Evolutionary conservation across 2,113 vertebrate species (phyloP).

Genomic region (Ciconia boyciana): DNA sequence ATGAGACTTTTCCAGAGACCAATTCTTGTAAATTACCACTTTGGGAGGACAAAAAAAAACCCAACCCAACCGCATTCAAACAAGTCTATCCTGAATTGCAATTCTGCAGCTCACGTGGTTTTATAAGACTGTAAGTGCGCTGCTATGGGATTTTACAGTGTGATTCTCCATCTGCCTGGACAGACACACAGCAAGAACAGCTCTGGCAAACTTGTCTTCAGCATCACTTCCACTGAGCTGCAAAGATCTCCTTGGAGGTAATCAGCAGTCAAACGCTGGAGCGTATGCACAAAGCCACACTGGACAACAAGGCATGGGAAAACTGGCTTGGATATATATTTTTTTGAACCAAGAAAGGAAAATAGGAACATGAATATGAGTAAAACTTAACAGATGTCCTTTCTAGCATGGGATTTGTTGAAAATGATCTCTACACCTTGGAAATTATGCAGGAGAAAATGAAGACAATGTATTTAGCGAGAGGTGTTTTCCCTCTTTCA

Average conservation of each 20-base stretch:
- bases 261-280: background rate
- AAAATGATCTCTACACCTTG: background rate
- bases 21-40: background rate
- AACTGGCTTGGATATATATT: background rate
- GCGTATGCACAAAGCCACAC: background rate
- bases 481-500: conserved; percentile 5
- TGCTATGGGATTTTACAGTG: background rate
- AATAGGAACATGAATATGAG: background rate
- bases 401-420: background rate
- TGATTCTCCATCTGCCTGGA: background rate
- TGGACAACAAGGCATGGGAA: background rate
- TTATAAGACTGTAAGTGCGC: background rate
- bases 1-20: conserved; percentile 4
- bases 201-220: background rate
- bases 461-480: conserved; percentile 2
- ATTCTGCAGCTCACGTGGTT: background rate
- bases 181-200: background rate
- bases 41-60: background rate
- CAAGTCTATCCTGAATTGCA: background rate
- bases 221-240: background rate
- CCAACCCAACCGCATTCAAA: background rate
- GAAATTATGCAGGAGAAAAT: conserved; percentile 7
- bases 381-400: background rate
- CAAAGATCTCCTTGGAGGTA: background rate
- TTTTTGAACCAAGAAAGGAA: background rate